These are phyloP conservation scores for Resseliella maxima DNA, from an alignment of 2,888 invertebrate species.

Conservation along the genomic window DNA sequence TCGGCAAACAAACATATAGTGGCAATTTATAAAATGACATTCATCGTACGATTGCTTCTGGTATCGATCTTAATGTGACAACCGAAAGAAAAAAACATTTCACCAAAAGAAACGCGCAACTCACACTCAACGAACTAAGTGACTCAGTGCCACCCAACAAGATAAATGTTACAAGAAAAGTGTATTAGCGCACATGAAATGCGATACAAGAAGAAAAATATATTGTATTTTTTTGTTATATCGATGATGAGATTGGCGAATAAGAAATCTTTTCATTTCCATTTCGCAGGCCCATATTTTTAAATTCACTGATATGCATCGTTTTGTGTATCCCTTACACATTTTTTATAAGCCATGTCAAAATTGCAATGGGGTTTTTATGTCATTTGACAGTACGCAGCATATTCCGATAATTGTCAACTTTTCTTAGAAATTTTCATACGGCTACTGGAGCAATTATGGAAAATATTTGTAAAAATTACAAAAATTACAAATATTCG, in stretches of 20 bases:
- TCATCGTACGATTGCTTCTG: conserved; percentile 13
- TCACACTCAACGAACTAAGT: neutral
- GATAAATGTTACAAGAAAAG: conserved; percentile 51
- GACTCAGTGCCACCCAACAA: neutral
- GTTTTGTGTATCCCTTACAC: neutral
- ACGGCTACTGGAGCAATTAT: too few species aligned
- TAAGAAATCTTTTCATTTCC: neutral
- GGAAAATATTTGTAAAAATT: too few species aligned
- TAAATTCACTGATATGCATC: conserved; percentile 17
- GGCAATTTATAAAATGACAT: conserved; percentile 32
- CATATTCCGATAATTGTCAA: too few species aligned
- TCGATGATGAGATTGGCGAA: neutral
- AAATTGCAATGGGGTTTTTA: too few species aligned
- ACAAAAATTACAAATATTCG: too few species aligned
- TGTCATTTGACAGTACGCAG: too few species aligned
- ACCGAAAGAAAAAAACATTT: neutral
- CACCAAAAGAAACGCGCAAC: neutral
- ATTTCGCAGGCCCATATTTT: conserved; percentile 36
- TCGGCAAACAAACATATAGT: conserved; percentile 24
- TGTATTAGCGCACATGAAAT: conserved; percentile 43
- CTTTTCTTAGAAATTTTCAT: too few species aligned
- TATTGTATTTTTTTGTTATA: neutral
- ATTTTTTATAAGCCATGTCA: neutral
- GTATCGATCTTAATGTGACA: conserved; percentile 16
- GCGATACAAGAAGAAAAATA: neutral